Percentiles rank a stretch among this genome's conserved stretches.
Evolutionary conservation across 2,797 vertebrate species (phyloP).

Genomic region (Gymnopithys bicolor): DNA sequence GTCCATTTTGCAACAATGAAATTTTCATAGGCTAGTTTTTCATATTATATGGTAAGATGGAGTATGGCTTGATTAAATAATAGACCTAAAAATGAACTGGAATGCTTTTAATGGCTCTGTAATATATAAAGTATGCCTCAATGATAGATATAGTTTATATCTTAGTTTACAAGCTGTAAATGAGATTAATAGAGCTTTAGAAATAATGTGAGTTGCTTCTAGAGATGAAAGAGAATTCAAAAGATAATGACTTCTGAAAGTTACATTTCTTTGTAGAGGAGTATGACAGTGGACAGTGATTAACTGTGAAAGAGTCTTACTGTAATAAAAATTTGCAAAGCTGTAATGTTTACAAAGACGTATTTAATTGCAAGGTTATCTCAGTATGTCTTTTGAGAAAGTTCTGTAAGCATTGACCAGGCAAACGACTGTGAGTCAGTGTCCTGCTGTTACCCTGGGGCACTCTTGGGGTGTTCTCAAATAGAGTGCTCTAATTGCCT

Average conservation of each 20-base stretch:
- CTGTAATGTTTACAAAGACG: conserved; percentile 42
- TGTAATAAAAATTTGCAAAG: conserved; percentile 32
- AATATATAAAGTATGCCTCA: background rate
- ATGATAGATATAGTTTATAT: background rate
- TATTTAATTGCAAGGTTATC: conserved; percentile 46
- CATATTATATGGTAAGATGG: background rate
- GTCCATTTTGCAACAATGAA: background rate
- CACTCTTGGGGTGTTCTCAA: background rate
- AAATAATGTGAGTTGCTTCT: conserved; percentile 7
- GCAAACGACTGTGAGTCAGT: conserved; percentile 11
- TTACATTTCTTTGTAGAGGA: conserved; percentile 11
- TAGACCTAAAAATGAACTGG: conserved; percentile 16
- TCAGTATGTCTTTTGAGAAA: background rate
- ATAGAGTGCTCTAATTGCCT: conserved; percentile 50
- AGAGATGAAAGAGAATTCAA: conserved; percentile 40
- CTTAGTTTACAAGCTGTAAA: conserved; percentile 45
- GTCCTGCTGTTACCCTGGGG: conserved; percentile 44
- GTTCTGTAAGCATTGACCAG: background rate
- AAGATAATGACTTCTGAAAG: conserved; percentile 42
- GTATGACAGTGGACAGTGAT: background rate
- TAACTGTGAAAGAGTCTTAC: background rate
- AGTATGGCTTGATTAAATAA: background rate
- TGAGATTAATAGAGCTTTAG: conserved; percentile 31
- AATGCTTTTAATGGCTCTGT: conserved; percentile 34
- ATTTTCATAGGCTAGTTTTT: background rate